These are phyloP conservation scores for Orientallactaga sibirica DNA, from an alignment of 2,797 vertebrate species.

Conservation along the genomic window DNA sequence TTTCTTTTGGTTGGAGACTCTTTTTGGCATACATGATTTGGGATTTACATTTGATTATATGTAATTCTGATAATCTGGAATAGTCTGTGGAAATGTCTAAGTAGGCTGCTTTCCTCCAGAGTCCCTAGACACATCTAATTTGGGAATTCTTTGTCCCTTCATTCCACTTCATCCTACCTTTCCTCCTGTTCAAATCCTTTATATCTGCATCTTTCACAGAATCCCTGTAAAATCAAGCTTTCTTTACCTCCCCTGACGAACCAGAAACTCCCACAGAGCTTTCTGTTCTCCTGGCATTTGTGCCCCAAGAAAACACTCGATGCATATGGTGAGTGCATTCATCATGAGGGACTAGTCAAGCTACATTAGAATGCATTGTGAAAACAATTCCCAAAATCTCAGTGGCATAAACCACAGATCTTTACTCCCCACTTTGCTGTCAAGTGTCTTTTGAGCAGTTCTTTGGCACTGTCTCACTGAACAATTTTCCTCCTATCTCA, in stretches of 20 bases:
- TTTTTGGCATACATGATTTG: conserved; percentile 46
- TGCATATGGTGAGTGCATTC: not conserved
- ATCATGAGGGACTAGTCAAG: not conserved
- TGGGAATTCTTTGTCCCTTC: conserved; percentile 5
- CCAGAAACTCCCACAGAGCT: not conserved
- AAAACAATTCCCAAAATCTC: conserved; percentile 8
- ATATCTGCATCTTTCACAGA: not conserved
- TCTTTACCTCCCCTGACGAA: not conserved
- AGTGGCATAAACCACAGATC: not conserved
- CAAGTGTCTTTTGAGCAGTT: not conserved
- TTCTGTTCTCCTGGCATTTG: not conserved
- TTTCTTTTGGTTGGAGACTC: not conserved
- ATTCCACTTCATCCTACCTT: not conserved
- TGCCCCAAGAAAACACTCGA: not conserved
- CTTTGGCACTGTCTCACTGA: conserved; percentile 34
- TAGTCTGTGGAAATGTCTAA: not conserved
- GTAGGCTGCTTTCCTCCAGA: not conserved
- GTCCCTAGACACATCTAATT: not conserved
- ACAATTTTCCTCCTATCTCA: conserved; percentile 77
- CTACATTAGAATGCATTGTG: not conserved
- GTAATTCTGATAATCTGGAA: conserved; percentile 55
- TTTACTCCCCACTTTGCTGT: not conserved
- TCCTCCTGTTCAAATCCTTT: not conserved
- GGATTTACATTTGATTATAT: conserved; percentile 45
- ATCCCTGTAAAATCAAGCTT: not conserved